Conservation (phyloP, 2,113 vertebrate genomes). For the Pyrgilauda ruficollis region DNA sequence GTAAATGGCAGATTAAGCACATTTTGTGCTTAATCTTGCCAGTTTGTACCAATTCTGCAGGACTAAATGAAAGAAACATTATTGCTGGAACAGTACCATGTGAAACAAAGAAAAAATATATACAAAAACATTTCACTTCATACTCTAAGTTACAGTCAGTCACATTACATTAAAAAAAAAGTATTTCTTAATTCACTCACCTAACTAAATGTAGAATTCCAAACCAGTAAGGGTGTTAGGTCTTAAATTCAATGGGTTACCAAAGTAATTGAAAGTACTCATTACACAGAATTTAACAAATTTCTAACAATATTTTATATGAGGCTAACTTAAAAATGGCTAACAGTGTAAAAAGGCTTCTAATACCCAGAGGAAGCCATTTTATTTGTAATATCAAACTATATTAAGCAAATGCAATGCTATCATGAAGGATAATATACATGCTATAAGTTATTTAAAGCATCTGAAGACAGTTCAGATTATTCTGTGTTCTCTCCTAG, state of each 20-base stretch:
- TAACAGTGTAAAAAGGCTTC: not conserved
- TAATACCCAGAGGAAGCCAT: constrained; percentile 42
- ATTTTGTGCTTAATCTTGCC: not conserved
- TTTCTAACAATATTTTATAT: not conserved
- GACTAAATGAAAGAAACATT: not conserved
- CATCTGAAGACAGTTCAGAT: not conserved
- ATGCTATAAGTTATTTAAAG: not conserved
- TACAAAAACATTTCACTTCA: not conserved
- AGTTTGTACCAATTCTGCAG: not conserved
- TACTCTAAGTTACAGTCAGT: not conserved
- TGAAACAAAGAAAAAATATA: not conserved
- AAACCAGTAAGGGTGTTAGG: not conserved
- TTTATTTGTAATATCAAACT: constrained; percentile 38
- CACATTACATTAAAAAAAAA: not conserved
- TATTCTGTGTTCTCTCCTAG: not conserved
- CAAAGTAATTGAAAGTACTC: not conserved
- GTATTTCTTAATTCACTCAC: not conserved
- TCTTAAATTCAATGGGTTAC: not conserved
- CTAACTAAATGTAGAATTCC: not conserved
- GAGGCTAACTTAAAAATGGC: constrained; percentile 14
- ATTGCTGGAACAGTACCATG: not conserved
- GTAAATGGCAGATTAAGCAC: not conserved
- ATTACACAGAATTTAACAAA: not conserved
- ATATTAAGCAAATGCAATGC: not conserved
- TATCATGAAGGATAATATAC: not conserved